Evolutionary conservation across 1,140 invertebrate genomes (phyloP), one percentile per base, ranked within the genome.

Genomic region (Diuraphis noxia): DNA sequence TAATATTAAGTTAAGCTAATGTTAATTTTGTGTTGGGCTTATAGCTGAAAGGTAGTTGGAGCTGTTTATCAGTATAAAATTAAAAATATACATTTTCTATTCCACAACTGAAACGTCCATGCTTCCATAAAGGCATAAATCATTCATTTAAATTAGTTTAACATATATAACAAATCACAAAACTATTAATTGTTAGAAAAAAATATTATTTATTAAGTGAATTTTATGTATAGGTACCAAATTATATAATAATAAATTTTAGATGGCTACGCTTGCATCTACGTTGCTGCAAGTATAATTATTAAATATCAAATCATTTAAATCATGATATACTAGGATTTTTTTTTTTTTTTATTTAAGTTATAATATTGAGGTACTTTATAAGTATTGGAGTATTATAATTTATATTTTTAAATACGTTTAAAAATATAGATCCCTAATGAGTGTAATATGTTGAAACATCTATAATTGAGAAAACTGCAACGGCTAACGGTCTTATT

Each of bases 391-490:
- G n/a, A n/a, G n/a, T n/a, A 3, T 30, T 30, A 4, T 63, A 5
- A n/a, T 63, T 63, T 63, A n/a, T 63, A n/a, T n/a, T 63, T n/a
- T 63, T 63, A n/a, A 63, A n/a, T 63, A 13, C 30, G 10, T 49
- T 49, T 63, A 63, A 63, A 56, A 9, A 56, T 56, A 30, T 30
- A 56, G 25, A 63, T 63, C 3, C 19, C 17, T 49, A 63, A 23
- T 86, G 25, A 52, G 84, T 86, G 84, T 34, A 41, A 19, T n/a
- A n/a, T 86, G 46, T 36, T 86, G n/a, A 52, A 86, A 86, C 8
- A 25, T 63, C 40, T 25, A 49, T 88, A 38, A 63, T 2, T 63
- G 0, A 63, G 5, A 34, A 43, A 86, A 86, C 52, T 19, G n/a
- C 34, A 36, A 41, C 30, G 49, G 21, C 43, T 9, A 36, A 88